Evolutionary conservation across 2,113 vertebrate genomes (phyloP), one percentile per base, ranked within the genome.

Genomic region (Numenius arquata): DNA sequence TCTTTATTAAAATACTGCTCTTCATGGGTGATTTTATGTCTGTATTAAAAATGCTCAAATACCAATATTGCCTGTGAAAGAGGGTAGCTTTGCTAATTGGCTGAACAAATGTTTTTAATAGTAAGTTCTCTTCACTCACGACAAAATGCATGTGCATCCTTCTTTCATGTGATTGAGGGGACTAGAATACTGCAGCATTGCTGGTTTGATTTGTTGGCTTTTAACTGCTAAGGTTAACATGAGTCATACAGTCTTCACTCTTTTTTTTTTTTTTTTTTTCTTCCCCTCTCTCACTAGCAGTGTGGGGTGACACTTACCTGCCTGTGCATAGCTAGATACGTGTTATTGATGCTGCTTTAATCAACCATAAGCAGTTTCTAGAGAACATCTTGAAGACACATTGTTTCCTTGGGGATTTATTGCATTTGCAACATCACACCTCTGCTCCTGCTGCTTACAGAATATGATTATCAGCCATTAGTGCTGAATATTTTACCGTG

Each of bases 391-490:
- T 94, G 82, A 77, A 83, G 82, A 68, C 59, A 17, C 61, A 34
- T 20, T 76, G 70, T 93, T 91, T 96, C 93, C 92, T 85, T 63
- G 50, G 93, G 93, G 92, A 95, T 83, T 96, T 95, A 74, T 30
- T 95, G 85, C 59, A 43, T 86, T 95, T 94, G 82, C 93, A 77
- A 10, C 71, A 86, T 90, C 72, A 65, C 75, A 90, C 95, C 79
- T 89, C 95, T 85, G 75, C 78, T 90, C 52, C 72, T 84, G 55
- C 83, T 92, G 72, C 85, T 84, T 93, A 16, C 68, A 25, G 93
- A 95, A 87, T 90, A 63, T 71, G 59, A 89, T 92, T 94, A 86
- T 59, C 63, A 90, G 61, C 83, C 65, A 71, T 81, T 90, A 92
- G 76, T 84, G 12, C 63, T 63, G 85, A 72, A 90, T 96, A 65